These are phyloP conservation scores for Perccottus glenii DNA, from an alignment of 2,113 vertebrate species.

Conservation along the genomic window DNA sequence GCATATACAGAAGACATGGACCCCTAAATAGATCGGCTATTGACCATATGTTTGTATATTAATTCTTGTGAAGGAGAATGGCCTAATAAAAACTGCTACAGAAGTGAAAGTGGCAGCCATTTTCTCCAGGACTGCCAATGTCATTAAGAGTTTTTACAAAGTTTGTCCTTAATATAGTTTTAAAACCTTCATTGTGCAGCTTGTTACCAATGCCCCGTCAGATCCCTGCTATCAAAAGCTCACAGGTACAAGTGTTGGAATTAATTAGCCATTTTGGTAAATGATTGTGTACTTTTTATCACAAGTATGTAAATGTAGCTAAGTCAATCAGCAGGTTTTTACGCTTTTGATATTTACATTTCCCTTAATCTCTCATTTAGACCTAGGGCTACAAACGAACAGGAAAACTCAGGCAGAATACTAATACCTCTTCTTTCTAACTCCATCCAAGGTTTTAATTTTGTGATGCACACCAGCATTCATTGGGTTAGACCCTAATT, in stretches of 20 bases:
- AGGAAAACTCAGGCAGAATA: slow-evolving; percentile 41
- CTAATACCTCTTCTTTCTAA: slow-evolving; percentile 60
- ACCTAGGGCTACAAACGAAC: slow-evolving; percentile 46
- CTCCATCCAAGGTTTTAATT: slow-evolving; percentile 62
- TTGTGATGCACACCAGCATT: slow-evolving; percentile 47
- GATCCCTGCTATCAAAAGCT: not conserved
- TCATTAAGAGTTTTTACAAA: not conserved
- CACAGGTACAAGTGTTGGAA: not conserved
- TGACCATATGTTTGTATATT: not conserved
- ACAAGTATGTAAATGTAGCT: slow-evolving; percentile 44
- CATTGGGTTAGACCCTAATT: slow-evolving; percentile 71
- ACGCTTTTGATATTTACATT: slow-evolving; percentile 65
- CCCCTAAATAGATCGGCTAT: too few relatives aligned
- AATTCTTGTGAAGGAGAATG: too few relatives aligned
- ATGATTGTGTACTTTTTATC: slow-evolving; percentile 17
- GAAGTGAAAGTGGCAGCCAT: not conserved
- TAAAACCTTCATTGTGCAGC: not conserved
- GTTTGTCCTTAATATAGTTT: slow-evolving; percentile 1
- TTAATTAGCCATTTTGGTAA: slow-evolving; percentile 27
- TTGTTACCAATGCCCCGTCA: not conserved
- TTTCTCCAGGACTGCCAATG: not conserved
- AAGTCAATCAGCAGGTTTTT: slow-evolving; percentile 48
- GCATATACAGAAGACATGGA: too few relatives aligned
- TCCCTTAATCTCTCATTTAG: slow-evolving; percentile 64
- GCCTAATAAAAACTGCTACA: not conserved